Evolutionary conservation across 1,140 invertebrate genomes (phyloP), one percentile per base, ranked within the genome.

Genomic region (Lordiphosa clarofinis): DNA sequence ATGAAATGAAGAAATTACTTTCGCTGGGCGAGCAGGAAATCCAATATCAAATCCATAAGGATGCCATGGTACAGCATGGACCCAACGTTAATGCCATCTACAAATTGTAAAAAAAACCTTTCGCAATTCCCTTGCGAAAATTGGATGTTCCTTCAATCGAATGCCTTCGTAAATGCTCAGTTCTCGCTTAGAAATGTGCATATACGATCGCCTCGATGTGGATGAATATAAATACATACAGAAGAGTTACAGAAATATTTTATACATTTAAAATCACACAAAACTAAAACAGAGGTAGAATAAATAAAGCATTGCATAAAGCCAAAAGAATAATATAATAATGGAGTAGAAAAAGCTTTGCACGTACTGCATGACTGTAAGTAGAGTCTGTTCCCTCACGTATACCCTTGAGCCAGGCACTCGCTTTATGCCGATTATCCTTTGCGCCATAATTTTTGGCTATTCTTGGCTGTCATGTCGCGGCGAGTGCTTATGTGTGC

Each of bases 1-100:
- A 91, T 47, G 96, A 95, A 91, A 90, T 98, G 43, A 97, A 96
- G 90, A 94, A 97, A 74, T 91, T 95, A 81, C 91, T 98, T 44
- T 93, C 39, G 21, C 65, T 88, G 89, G 89, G 54, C 15, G 60
- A 57, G 5, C 61, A 79, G 89, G 88, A 59, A 46, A 94, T 84
- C n/a, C 92, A 92, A 39, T 97, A 95, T 87, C 94, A 97, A 91
- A 90, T 94, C 53, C 96, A 97, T 87, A 92, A 92, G 89, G 96
- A 97, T 90, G 95, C 94, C 19, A 95, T 94, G 92, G 92, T 92
- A 5, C 97, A 97, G 90, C 91, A 93, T 73, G 94, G 95, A 64
- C 96, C 95, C 40, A 92, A 92, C 78, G 94, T 95, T 19, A 96
- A 95, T 91, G 94, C 94, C 87, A 92, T 93, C 42, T 96, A 94